phyloP scores from a whole-genome alignment of 2,113 vertebrate species.

The Antechinus stuartii region DNA sequence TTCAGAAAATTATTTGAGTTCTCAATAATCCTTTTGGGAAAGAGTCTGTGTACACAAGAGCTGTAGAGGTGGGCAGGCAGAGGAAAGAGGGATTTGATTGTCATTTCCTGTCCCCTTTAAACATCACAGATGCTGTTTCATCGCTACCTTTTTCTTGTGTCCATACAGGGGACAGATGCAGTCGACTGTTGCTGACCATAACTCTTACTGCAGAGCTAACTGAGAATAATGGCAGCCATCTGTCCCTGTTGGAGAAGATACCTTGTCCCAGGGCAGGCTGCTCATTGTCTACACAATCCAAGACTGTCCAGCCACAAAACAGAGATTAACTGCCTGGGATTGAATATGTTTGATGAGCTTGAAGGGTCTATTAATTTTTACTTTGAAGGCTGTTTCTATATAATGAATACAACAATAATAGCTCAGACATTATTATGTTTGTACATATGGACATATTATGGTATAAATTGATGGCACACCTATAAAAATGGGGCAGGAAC shows the following conservation, averaged over 20 bases:
- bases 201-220: neutral
- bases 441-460: neutral
- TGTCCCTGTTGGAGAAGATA: neutral
- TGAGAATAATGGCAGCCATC: neutral
- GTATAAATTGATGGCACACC: neutral
- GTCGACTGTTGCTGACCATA: no score
- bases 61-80: neutral
- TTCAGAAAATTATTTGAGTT: neutral
- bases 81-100: neutral
- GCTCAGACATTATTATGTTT: neutral
- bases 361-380: neutral
- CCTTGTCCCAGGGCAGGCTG: neutral
- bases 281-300: neutral
- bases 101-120: neutral
- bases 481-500: neutral
- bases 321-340: neutral
- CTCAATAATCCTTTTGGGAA: neutral
- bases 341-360: neutral
- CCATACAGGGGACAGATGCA: neutral
- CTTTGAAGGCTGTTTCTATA: neutral
- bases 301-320: accelerated
- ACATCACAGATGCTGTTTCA: neutral
- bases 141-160: neutral
- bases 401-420: neutral
- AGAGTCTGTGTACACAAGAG: neutral